Base-by-base conservation (phyloP, 2,113 vertebrate species). In the Pithys albifrons region DNA sequence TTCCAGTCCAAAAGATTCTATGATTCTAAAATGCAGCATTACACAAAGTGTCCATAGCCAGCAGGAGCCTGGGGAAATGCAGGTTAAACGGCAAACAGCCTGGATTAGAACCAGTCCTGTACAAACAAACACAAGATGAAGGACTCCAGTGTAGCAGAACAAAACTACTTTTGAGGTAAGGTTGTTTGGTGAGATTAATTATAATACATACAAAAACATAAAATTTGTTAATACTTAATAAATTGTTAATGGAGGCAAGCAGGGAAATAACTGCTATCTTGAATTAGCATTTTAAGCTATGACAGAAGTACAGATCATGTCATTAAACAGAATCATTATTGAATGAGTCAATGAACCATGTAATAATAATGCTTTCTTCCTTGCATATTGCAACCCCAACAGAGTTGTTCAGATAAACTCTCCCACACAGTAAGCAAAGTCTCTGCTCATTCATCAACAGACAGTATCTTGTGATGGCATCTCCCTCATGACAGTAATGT, bases 121-220 rank as follows among this genome's bases (percentile, higher is more conserved):
- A 45, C 73, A 95, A 94, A 94, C 55, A 96, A 95, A 95, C 80
- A 89, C 4, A 29, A 87, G 59, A 78, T 91, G 93, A 94, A 95
- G 69, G 76, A 74, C 89, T 49, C 73, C 80, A 95, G 80, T 93
- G 89, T 92, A 43, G 65, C 76, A 69, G 84, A 91, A 96, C 91
- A 95, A 93, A 95, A 61, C 45, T 24, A 81, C 93, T 78, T 93
- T 87, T 92, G 52, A 95, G 80, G 84, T 25, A 72, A 95, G 61
- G 45, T 78, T 20, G 5, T 91, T 52, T 71, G 70, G 89, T 64
- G 65, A 86, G 61, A 89, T 95, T 94, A 95, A 95, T 92, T 94
- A 84, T 72, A 95, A 91, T 75, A 96, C 74, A 72, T 29, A 41
- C 20, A 82, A 94, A 94, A 91, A 0, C 49, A 72, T 46, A 70